Evolutionary conservation across 2,113 vertebrate species (phyloP).

Genomic region (Rhynchomys soricoides): DNA sequence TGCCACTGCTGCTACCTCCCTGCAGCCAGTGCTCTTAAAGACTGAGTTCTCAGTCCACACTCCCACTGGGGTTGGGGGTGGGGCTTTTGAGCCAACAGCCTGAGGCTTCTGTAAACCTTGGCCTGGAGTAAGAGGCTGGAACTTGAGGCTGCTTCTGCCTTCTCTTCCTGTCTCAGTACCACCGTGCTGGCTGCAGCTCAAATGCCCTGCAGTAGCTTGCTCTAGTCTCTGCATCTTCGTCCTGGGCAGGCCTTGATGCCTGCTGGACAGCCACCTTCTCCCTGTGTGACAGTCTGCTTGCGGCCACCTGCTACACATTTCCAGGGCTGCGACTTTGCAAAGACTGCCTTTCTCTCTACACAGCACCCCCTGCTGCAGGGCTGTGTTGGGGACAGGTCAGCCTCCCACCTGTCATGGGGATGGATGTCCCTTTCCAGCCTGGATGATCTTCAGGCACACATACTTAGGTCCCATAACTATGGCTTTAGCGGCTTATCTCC

Average conservation of each 20-base stretch:
- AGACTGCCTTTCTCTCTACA: not conserved
- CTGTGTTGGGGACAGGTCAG: fast-evolving
- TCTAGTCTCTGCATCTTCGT: not conserved
- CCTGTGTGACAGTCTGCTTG: no score
- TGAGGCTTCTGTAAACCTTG: no score
- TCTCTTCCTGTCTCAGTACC: fast-evolving
- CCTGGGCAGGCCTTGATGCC: not conserved
- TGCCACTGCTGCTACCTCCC: no score
- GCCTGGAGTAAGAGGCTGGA: not conserved
- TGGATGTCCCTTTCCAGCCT: not conserved
- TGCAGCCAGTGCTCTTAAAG: not conserved
- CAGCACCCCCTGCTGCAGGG: not conserved
- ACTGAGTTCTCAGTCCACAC: not conserved
- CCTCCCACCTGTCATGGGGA: not conserved
- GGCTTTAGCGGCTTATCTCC: not conserved
- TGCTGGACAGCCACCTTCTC: not conserved
- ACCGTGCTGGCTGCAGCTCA: not conserved
- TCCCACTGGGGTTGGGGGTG: no score
- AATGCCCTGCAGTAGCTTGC: not conserved
- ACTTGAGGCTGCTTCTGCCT: not conserved
- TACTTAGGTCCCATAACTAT: not conserved
- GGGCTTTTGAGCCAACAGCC: not conserved
- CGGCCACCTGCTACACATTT: not conserved
- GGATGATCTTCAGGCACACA: not conserved
- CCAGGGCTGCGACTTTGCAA: fast-evolving